Conservation (phyloP, 2,113 vertebrate genomes). For the Ciconia boyciana region DNA sequence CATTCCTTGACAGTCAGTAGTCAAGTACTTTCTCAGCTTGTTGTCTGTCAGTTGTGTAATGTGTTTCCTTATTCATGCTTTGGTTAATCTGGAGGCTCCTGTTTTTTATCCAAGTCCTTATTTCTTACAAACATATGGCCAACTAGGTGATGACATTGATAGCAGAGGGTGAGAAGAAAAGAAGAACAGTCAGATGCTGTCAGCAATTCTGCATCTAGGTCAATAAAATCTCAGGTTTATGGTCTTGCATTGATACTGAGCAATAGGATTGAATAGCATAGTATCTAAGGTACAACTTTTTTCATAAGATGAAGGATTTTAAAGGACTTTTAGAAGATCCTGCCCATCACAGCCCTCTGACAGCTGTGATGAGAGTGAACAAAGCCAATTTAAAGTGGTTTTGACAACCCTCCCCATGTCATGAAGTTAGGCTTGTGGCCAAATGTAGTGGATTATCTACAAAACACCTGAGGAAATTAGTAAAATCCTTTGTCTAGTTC, state of each 20-base stretch:
- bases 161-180: background rate
- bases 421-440: background rate
- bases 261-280: background rate
- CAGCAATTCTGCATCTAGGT: background rate
- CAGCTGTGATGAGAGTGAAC: background rate
- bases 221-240: background rate
- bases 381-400: background rate
- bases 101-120: background rate
- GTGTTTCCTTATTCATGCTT: background rate
- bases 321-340: background rate
- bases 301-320: background rate
- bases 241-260: background rate
- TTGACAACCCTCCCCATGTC: background rate
- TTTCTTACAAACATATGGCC: background rate
- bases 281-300: background rate
- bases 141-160: background rate
- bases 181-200: background rate
- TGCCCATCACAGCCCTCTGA: background rate
- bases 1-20: background rate
- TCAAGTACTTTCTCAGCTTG: background rate
- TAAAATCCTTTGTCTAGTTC: background rate
- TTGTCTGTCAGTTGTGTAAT: background rate
- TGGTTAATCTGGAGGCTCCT: background rate
- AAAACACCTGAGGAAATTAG: background rate
- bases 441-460: background rate